Percentiles rank a stretch among this genome's conserved stretches.
Conservation (phyloP, 2,113 vertebrate genomes). For the Daubentonia madagascariensis region DNA sequence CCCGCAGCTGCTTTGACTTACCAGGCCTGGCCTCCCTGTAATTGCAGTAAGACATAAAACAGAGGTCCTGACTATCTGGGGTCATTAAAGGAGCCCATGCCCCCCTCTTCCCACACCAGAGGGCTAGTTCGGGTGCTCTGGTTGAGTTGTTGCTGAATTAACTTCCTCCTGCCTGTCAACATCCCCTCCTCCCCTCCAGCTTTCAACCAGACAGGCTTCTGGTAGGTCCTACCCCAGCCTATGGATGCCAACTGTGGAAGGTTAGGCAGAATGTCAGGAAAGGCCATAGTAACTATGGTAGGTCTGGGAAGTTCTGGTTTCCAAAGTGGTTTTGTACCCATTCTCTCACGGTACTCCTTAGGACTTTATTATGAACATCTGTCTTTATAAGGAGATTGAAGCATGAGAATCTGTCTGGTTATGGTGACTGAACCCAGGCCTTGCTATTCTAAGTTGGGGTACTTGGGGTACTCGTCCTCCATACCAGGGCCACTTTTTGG, state of each 20-base stretch:
- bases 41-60: conserved; percentile 60
- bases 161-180: neutral
- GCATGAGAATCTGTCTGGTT: neutral
- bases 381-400: neutral
- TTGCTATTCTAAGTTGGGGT: neutral
- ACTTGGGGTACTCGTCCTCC: neutral
- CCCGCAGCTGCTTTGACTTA: conserved; percentile 36
- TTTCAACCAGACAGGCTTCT: neutral
- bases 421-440: neutral
- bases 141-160: neutral
- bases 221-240: neutral
- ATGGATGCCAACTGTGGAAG: neutral
- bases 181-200: neutral
- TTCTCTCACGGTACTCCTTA: neutral
- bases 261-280: neutral
- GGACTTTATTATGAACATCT: neutral
- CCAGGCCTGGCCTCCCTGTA: neutral
- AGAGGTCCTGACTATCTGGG: conserved; percentile 44
- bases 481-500: neutral
- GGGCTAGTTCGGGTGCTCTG: neutral
- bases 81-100: conserved; percentile 39
- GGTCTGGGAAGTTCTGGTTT: neutral
- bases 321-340: neutral
- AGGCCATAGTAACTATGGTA: neutral
- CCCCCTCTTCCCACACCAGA: neutral